phyloP scores from a whole-genome alignment of 1,140 invertebrate species.

The Tribolium castaneum region DNA sequence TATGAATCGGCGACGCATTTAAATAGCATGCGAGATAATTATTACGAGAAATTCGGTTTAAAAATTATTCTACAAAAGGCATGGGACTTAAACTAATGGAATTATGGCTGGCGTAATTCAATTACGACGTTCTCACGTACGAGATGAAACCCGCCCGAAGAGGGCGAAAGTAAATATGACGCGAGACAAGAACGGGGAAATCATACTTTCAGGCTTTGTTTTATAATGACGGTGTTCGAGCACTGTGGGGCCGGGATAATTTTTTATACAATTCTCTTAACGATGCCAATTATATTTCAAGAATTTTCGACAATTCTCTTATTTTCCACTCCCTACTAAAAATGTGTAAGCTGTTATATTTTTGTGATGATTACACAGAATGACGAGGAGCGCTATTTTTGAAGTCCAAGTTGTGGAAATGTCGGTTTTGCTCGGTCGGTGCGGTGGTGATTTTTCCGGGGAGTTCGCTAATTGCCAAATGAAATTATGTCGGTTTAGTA shows the following conservation, averaged over 20 bases:
- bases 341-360: too few relatives aligned
- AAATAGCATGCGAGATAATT: constrained; percentile 17
- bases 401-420: not conserved
- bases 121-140: constrained; percentile 33
- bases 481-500: not conserved
- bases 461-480: constrained; percentile 25
- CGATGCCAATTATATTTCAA: too few relatives aligned
- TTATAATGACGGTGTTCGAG: too few relatives aligned
- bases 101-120: constrained; percentile 14
- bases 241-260: too few relatives aligned
- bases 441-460: not conserved
- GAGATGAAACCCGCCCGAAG: constrained; percentile 13
- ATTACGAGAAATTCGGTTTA: constrained; percentile 7
- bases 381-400: too few relatives aligned
- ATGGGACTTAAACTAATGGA: constrained; percentile 16
- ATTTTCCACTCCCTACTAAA: too few relatives aligned
- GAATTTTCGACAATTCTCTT: too few relatives aligned
- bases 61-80: constrained; percentile 8
- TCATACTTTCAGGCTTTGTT: not conserved
- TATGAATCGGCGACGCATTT: constrained; percentile 3
- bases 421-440: not conserved
- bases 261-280: too few relatives aligned
- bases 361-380: too few relatives aligned
- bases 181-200: not conserved
- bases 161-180: constrained; percentile 5